These are phyloP conservation scores for Clarias pachynema DNA, from an alignment of 2,797 vertebrate species.

Conservation along the genomic window DNA sequence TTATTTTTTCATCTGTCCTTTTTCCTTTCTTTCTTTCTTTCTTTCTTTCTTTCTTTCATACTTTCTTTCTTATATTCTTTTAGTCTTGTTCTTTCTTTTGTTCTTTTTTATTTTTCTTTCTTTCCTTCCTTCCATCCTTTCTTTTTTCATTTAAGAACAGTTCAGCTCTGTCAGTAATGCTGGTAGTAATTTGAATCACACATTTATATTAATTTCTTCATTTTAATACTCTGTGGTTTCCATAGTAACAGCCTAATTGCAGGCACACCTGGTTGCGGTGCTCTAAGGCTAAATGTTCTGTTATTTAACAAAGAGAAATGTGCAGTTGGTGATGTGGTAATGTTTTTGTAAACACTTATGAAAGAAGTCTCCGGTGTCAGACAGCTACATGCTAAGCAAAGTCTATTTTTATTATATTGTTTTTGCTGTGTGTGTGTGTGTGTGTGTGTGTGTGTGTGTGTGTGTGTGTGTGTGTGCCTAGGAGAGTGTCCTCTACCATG, in stretches of 20 bases:
- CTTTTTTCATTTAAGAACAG: background rate
- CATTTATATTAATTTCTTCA: background rate
- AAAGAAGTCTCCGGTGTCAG: background rate
- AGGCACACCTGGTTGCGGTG: background rate
- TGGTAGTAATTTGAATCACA: background rate
- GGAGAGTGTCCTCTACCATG: conserved; percentile 85
- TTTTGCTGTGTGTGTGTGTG: background rate
- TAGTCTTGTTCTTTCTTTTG: too few species aligned
- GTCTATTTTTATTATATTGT: background rate
- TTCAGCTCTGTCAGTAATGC: background rate
- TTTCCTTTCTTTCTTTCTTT: too few species aligned
- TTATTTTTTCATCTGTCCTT: too few species aligned
- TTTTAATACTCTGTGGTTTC: background rate
- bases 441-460: background rate
- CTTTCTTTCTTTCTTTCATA: too few species aligned
- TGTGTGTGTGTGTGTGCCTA: conserved; percentile 61
- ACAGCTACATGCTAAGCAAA: background rate
- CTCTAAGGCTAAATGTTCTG: background rate
- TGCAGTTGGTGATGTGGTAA: background rate
- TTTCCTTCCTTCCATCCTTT: too few species aligned
- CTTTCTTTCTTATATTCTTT: too few species aligned
- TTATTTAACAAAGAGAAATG: background rate
- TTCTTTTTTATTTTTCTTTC: too few species aligned
- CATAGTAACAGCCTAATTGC: background rate
- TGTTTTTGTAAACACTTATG: background rate